Evolutionary conservation across 2,113 vertebrate genomes (phyloP).

Genomic region (Ahaetulla prasina): DNA sequence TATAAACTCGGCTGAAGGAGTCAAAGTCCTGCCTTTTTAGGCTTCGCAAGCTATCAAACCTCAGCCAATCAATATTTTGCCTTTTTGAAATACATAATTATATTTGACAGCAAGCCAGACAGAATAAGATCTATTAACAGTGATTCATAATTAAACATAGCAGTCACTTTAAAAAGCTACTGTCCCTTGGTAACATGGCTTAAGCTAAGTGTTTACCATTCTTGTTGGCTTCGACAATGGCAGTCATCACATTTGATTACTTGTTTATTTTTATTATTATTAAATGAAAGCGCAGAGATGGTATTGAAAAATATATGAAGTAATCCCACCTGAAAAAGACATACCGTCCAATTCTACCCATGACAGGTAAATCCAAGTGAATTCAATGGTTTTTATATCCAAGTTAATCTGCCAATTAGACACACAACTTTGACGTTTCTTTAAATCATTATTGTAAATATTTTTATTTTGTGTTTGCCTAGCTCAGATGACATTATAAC

Average conservation of each 20-base stretch:
- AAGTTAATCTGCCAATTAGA: background rate
- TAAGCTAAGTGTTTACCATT: slow-evolving; percentile 53
- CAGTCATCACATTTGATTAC: slow-evolving; percentile 45
- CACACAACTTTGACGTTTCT: slow-evolving; percentile 6
- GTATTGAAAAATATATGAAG: slow-evolving; percentile 32
- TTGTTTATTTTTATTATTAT: slow-evolving; percentile 43
- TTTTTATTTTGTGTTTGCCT: background rate
- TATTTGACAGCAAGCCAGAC: slow-evolving; percentile 49
- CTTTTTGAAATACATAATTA: slow-evolving; percentile 60
- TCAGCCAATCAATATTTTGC: slow-evolving; percentile 2
- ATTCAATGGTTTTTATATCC: background rate
- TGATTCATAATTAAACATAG: slow-evolving; percentile 65
- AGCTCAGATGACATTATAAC: background rate
- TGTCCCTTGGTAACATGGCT: slow-evolving; percentile 45
- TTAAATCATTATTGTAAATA: background rate
- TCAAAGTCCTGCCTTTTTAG: background rate
- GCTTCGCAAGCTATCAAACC: slow-evolving; percentile 30
- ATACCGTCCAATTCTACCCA: background rate
- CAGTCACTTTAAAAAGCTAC: slow-evolving; percentile 50
- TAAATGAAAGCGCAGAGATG: slow-evolving; percentile 41
- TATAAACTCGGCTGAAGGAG: slow-evolving; percentile 14
- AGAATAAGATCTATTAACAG: slow-evolving; percentile 62
- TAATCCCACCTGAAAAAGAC: background rate
- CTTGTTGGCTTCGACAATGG: slow-evolving; percentile 43
- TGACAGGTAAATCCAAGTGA: background rate